A percentile compares a stretch with the other conserved stretches of the same genome.
Evolutionary conservation across 2,888 invertebrate genomes (phyloP).

Genomic region (Sisyra terminalis): DNA sequence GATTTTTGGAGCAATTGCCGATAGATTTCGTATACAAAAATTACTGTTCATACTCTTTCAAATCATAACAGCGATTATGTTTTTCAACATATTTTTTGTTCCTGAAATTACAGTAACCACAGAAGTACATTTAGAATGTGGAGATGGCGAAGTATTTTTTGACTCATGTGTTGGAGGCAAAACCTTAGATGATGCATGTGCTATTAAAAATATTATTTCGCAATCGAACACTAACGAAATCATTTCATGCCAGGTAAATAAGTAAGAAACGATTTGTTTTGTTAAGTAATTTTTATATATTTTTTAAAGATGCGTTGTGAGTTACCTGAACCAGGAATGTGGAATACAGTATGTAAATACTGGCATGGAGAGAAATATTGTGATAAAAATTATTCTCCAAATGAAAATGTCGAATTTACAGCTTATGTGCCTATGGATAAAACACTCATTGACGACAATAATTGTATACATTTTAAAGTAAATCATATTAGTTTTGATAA

Average conservation of each 20-base stretch:
- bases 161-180: slow-evolving; percentile 33
- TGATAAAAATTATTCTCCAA: background rate
- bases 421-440: too few relatives aligned
- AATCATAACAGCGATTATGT: slow-evolving; percentile 49
- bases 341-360: slow-evolving; percentile 10
- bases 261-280: too few relatives aligned
- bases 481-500: background rate
- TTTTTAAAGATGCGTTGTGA: slow-evolving; percentile 9
- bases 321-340: slow-evolving; percentile 8
- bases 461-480: too few relatives aligned
- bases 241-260: slow-evolving; percentile 28
- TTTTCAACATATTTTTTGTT: slow-evolving; percentile 55
- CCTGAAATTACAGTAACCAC: slow-evolving; percentile 38
- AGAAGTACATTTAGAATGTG: slow-evolving; percentile 43
- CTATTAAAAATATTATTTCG: slow-evolving; percentile 25
- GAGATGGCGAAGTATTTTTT: slow-evolving; percentile 32
- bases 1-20: slow-evolving; percentile 64
- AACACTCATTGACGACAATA: too few relatives aligned
- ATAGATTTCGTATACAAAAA: slow-evolving; percentile 59
- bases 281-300: background rate
- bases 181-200: slow-evolving; percentile 27
- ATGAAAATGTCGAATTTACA: too few relatives aligned
- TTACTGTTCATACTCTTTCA: slow-evolving; percentile 54
- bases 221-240: slow-evolving; percentile 20
- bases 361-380: slow-evolving; percentile 11